Conservation (phyloP, 2,797 vertebrate species). For the Rousettus madagascariensis region DNA sequence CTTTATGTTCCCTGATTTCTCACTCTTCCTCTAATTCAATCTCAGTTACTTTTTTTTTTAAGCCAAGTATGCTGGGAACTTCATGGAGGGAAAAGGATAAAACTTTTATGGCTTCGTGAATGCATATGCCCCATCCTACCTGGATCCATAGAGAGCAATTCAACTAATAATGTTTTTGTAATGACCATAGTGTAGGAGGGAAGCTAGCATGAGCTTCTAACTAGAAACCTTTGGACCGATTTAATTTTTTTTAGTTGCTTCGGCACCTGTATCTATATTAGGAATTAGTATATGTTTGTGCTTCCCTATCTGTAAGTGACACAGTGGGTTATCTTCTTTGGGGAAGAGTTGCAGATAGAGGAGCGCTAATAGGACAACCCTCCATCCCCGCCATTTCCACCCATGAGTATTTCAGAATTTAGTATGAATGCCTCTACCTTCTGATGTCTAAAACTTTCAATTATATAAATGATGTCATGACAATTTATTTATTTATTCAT, state of each 20-base stretch:
- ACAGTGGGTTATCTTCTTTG: neutral
- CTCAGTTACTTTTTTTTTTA: neutral
- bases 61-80: neutral
- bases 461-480: neutral
- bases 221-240: neutral
- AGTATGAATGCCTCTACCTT: neutral
- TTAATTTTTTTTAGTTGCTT: neutral
- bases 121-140: neutral
- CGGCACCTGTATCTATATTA: neutral
- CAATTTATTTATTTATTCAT: neutral
- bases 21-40: neutral
- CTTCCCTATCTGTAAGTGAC: neutral
- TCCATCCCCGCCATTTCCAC: neutral
- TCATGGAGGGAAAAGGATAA: neutral
- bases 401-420: neutral
- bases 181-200: neutral
- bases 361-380: neutral
- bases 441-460: neutral
- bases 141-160: neutral
- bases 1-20: neutral
- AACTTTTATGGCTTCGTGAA: neutral
- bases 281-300: neutral
- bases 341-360: neutral
- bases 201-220: neutral
- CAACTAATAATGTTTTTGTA: neutral